Evolutionary conservation across 2,888 invertebrate genomes (phyloP), one percentile per base, ranked within the genome.

Genomic region (Trichacis sp.): DNA sequence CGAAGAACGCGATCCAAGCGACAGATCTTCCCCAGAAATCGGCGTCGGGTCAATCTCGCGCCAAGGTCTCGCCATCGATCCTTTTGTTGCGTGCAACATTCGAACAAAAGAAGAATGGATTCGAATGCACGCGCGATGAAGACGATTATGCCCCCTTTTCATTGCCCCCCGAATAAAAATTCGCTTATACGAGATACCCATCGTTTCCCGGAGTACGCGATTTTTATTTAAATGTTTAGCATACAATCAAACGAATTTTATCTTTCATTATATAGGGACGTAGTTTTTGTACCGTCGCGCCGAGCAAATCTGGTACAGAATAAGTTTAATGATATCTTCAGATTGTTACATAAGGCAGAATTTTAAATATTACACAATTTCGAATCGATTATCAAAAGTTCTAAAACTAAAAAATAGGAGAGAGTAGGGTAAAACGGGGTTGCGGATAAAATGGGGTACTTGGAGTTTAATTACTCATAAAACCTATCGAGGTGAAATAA

Each of bases 31-130:
- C 17, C 42, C n/a, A 6, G n/a, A 2, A 11, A 24, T 24, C 24
- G 12, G 3, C 36, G 36, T 11, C 36, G 36, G 36, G 36, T 36
- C 36, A 36, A n/a, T 12, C 36, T 11, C 12, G 36, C 36, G 9
- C 40, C 20, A 57, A 50, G 43, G 50, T 18, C 57, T 57, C 42
- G 42, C 57, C 33, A n/a, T 50, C 36, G 18, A 6, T 29, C 40
- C 17, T 24, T 38, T 40, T 40, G 46, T 46, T 20, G 29, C 19
- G 14, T 15, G 46, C 24, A 19, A 20, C 8, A 46, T 4, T 24
- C 5, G 24, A 46, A 46, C 14, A 20, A 19, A 20, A 24, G 14
- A 46, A 46, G 17, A 40, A 40, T 17, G n/a, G 17, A 40, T 15
- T 40, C 40, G 9, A 40, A 40, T 40, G 40, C 40, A 8, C 14